These are phyloP conservation scores for Bovichtus variegatus DNA, from an alignment of 2,797 vertebrate genomes.

Conservation along the genomic window DNA sequence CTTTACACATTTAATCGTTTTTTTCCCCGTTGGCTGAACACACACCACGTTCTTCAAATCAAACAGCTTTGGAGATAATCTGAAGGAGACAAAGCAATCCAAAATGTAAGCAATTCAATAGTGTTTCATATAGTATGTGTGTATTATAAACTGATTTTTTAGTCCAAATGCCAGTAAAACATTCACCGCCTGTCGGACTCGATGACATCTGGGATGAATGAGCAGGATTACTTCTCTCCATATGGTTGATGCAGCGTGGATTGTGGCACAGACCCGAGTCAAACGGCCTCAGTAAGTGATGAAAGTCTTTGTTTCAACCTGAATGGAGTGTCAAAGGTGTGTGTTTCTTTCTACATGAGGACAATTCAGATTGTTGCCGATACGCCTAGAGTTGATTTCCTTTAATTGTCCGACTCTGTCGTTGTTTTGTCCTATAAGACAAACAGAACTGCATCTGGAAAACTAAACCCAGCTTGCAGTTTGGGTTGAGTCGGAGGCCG, in stretches of 20 bases:
- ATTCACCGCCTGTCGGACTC: not conserved
- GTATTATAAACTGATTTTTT: not conserved
- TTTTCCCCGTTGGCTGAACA: not conserved
- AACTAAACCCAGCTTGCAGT: constrained; percentile 9
- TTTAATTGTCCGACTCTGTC: constrained; percentile 21
- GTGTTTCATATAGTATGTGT: constrained; percentile 1
- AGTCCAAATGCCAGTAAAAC: not conserved
- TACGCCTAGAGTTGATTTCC: constrained; percentile 32
- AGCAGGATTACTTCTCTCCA: constrained; percentile 20
- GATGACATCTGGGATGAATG: constrained; percentile 28
- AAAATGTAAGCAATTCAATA: constrained; percentile 33
- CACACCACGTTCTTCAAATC: not conserved
- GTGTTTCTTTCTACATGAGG: not conserved
- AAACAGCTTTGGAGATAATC: constrained; percentile 31
- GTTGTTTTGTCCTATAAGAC: not conserved
- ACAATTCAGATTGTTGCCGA: constrained; percentile 9
- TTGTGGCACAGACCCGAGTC: not conserved
- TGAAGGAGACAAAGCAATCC: constrained; percentile 11
- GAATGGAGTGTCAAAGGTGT: not conserved
- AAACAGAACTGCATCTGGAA: not conserved
- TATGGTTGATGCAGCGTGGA: constrained; percentile 13
- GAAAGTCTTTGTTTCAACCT: constrained; percentile 12
- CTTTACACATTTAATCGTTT: not conserved
- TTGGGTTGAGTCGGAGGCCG: constrained; percentile 3
- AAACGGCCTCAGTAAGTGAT: not conserved